phyloP scores from a whole-genome alignment of 2,888 invertebrate species.

The Trachelus troglodyta region DNA sequence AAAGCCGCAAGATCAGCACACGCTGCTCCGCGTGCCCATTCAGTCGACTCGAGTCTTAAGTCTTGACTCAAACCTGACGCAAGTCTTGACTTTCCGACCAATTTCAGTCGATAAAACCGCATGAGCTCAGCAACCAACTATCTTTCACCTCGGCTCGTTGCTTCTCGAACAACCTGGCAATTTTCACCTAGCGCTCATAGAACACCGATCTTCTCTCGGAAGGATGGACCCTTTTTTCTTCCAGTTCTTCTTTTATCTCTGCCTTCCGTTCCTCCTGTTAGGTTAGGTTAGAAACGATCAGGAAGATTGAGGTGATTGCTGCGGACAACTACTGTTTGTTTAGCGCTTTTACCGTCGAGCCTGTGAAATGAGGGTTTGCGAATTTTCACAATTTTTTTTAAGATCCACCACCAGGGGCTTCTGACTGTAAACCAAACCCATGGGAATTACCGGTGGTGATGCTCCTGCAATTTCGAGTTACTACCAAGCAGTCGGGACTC shows the following conservation, averaged over 20 bases:
- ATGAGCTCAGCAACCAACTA: neutral
- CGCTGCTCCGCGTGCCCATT: neutral
- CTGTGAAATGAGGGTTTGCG: slow-evolving; percentile 47
- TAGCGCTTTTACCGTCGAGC: slow-evolving; percentile 51
- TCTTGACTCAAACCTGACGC: neutral
- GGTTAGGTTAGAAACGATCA: neutral
- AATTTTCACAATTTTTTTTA: slow-evolving; percentile 47
- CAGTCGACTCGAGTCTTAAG: neutral
- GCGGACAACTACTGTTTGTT: slow-evolving; percentile 60
- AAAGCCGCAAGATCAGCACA: neutral
- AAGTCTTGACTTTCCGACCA: slow-evolving; percentile 48
- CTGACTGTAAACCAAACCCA: neutral
- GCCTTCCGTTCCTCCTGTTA: neutral
- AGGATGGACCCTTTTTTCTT: neutral
- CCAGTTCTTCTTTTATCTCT: neutral
- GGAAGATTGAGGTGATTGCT: slow-evolving; percentile 1
- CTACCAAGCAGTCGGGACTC: neutral
- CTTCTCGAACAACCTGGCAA: slow-evolving; percentile 42
- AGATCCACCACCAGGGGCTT: neutral
- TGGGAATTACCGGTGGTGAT: neutral
- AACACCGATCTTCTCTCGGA: slow-evolving; percentile 16
- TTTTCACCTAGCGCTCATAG: slow-evolving; percentile 49
- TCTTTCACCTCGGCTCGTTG: slow-evolving; percentile 16
- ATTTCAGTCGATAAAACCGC: slow-evolving; percentile 59
- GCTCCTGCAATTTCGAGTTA: slow-evolving; percentile 1